Evolutionary conservation across 2,797 vertebrate species (phyloP), one percentile per base, ranked within the genome.

Genomic region (Xenops minutus): DNA sequence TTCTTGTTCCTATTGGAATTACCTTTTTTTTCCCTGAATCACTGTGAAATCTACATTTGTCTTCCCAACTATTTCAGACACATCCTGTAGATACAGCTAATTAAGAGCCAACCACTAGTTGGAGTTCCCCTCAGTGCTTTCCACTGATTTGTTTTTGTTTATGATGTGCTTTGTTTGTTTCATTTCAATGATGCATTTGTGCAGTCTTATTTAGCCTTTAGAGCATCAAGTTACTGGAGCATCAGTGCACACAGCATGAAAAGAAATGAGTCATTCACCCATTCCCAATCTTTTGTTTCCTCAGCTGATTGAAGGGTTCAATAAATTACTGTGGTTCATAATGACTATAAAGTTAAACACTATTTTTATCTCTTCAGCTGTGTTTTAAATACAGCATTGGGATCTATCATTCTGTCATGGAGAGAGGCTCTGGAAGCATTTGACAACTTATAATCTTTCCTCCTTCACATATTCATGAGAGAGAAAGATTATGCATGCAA

Each of bases 321-420:
- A 98, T 97, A 97, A 98, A 98, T 98, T 97, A 97, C 97, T 97
- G 93, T 96, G 92, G 96, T 96, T 98, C 95, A 92, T 97, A 98
- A 98, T 96, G 97, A 96, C 95, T 97, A 69, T 97, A 96, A 96
- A 98, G 96, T 97, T 97, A 98, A 98, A 98, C 97, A 98, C 97
- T 98, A 98, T 97, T 98, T 98, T 98, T 98, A 97, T 97, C 96
- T 97, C 91, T 96, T 98, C 98, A 98, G 97, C 97, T 98, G 97
- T 97, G 96, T 97, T 98, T 98, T 97, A 98, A 98, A 98, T 98
- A 96, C 97, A 97, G 96, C 94, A 80, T 96, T 93, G 96, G 94
- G 96, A 97, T 96, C 97, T 94, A 93, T 98, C 97, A 97, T 97
- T 97, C 96, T 97, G 91, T 97, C 97, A 96, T 95, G 94, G 96